Evolutionary conservation across 2,113 vertebrate genomes (phyloP), one percentile per base, ranked within the genome.

Genomic region (Apteryx mantelli): DNA sequence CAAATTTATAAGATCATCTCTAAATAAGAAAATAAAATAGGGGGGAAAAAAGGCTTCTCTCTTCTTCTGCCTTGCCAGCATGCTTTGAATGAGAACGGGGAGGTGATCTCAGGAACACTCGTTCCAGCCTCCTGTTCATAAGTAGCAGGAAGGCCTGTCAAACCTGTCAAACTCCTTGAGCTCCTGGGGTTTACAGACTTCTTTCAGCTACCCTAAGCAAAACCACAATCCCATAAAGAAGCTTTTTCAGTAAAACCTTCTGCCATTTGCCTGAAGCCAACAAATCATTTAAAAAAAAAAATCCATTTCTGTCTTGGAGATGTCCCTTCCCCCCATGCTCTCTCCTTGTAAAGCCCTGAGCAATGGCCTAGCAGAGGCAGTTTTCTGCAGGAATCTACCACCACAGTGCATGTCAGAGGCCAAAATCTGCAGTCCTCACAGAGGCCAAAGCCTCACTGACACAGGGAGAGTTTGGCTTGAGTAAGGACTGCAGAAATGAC

Each of bases 161-260:
- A 89, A 73, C 63, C 92, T 90, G 95, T 94, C 96, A 96, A 91
- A 82, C 86, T 95, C 89, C 38, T 78, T n/a, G 83, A 90, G 93
- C 93, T 97, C 96, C 95, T 93, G 92, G 91, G 93, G 93, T 93
- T 94, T 97, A 77, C 89, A 93, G 97, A 97, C 93, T 97, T 93
- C 85, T 93, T 80, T 95, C 89, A 91, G 85, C 91, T 91, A 96
- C 91, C 93, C 84, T 89, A 91, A 95, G 96, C 93, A 95, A 97
- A 97, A 96, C 95, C 96, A 96, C 95, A 97, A 94, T 85, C 87
- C 84, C 95, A 97, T 97, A 97, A 97, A 98, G 87, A 96, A 77
- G 53, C 69, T 86, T 94, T 96, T 95, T 96, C 96, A 92, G 83
- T 91, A 91, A 95, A 96, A 97, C 83, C 94, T 93, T 95, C 91